Percentiles rank a stretch among this genome's conserved stretches.
phyloP scores from a whole-genome alignment of 2,113 vertebrate genomes.

The Columba livia region DNA sequence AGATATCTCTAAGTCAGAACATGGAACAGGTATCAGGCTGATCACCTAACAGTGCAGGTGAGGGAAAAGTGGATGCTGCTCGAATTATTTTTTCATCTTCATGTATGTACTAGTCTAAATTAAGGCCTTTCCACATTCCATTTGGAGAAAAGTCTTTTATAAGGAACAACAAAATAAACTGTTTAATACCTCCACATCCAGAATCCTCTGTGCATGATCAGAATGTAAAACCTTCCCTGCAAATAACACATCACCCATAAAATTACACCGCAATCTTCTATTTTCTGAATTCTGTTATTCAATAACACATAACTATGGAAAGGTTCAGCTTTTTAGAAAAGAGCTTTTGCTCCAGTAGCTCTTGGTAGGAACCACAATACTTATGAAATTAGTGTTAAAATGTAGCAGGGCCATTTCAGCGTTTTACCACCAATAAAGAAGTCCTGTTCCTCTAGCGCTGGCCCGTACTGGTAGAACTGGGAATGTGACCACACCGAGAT shows the following conservation, averaged over 20 bases:
- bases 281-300: not conserved
- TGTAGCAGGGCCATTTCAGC: not conserved
- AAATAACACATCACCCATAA: not conserved
- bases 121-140: not conserved
- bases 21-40: not conserved
- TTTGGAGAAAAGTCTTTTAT: not conserved
- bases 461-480: not conserved
- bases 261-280: not conserved
- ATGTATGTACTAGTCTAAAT: not conserved
- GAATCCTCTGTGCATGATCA: not conserved
- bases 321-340: not conserved
- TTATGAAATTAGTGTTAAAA: not conserved
- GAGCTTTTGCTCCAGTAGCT: not conserved
- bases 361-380: not conserved
- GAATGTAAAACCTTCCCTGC: not conserved
- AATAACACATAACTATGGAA: not conserved
- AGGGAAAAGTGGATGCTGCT: not conserved
- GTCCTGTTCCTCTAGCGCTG: not conserved
- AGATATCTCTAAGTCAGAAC: not conserved
- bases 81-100: not conserved
- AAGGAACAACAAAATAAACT: not conserved
- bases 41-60: not conserved
- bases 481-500: not conserved
- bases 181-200: not conserved
- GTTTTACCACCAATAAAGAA: not conserved